These are phyloP conservation scores for Phoeniculus purpureus DNA, from an alignment of 2,797 vertebrate species.

Conservation along the genomic window DNA sequence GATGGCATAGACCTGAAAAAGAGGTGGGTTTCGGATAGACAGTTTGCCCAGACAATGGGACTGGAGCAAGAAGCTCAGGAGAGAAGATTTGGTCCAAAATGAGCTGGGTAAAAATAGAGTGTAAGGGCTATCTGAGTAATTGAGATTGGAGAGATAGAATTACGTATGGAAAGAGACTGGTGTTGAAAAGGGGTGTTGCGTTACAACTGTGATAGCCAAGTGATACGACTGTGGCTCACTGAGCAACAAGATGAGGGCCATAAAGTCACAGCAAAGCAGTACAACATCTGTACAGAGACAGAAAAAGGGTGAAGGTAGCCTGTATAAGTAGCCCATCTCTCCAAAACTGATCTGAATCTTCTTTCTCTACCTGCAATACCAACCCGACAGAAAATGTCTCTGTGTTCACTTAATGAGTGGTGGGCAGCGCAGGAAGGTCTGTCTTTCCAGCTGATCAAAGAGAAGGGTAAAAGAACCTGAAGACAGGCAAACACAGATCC, in stretches of 20 bases:
- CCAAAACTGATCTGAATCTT: background rate
- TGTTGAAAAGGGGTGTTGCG: constrained; percentile 10
- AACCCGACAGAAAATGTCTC: background rate
- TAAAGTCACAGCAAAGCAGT: background rate
- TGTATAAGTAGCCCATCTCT: background rate
- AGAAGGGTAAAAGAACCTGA: background rate
- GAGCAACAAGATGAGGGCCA: background rate
- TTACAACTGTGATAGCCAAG: constrained; percentile 9
- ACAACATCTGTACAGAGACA: background rate
- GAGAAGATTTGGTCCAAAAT: background rate
- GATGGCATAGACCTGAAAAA: background rate
- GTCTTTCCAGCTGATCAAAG: background rate
- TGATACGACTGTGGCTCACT: background rate
- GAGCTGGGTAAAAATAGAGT: background rate
- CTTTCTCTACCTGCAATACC: background rate
- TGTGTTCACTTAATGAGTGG: background rate
- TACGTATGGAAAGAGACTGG: constrained; percentile 7
- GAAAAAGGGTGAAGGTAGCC: background rate
- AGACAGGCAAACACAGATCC: background rate
- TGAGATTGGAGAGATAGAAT: background rate
- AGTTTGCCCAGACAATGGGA: background rate
- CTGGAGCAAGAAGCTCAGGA: background rate
- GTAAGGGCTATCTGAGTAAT: background rate
- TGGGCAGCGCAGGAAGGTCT: background rate
- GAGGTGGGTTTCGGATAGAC: rapidly evolving